A percentile compares a stretch with the other conserved stretches of the same genome.
phyloP scores from a whole-genome alignment of 2,888 invertebrate genomes.

The Ephialtes manifestator region DNA sequence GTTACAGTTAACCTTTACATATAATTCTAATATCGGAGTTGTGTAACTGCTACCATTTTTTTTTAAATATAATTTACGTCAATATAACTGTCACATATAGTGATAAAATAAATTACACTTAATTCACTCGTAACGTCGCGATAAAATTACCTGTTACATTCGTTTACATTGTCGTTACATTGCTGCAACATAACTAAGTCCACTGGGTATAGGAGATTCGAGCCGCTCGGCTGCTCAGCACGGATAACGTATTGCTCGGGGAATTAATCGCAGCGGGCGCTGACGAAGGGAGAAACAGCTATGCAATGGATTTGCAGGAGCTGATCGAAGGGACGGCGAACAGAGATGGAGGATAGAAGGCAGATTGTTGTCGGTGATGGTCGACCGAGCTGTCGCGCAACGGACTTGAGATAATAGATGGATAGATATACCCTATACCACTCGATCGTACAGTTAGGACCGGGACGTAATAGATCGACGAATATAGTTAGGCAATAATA shows the following conservation, averaged over 20 bases:
- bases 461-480: constrained; percentile 57
- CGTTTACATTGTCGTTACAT: no score
- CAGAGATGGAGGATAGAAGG: constrained; percentile 35
- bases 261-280: constrained; percentile 76
- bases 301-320: constrained; percentile 17
- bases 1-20: no score
- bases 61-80: no score
- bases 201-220: not conserved
- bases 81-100: no score
- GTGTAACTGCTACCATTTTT: no score
- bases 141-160: no score
- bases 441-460: constrained; percentile 28
- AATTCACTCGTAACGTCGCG: no score
- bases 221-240: constrained; percentile 43
- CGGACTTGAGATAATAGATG: constrained; percentile 53
- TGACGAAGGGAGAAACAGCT: constrained; percentile 60
- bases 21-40: no score
- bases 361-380: constrained; percentile 53
- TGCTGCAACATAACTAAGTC: no score
- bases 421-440: constrained; percentile 34
- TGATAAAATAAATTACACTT: no score
- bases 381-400: constrained; percentile 32
- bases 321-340: constrained; percentile 36
- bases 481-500: constrained; percentile 51
- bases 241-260: constrained; percentile 72